Base-by-base conservation (phyloP, 2,888 invertebrate species). In the Halictus quadricinctus region DNA sequence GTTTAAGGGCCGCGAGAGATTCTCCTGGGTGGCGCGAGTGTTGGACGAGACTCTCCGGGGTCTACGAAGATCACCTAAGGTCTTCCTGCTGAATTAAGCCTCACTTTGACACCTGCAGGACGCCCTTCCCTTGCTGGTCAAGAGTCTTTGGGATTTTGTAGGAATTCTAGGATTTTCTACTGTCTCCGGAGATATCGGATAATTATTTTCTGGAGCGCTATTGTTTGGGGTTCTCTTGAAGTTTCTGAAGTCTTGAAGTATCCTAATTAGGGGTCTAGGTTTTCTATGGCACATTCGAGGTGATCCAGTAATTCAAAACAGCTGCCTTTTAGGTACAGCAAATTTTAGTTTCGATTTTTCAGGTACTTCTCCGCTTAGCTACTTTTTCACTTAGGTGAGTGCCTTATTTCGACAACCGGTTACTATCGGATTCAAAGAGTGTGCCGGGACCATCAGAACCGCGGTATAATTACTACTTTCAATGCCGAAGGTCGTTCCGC, bases 381-480 rank as follows among this genome's bases (percentile, higher is more conserved):
- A 29, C 29, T 29, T 29, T 29, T 29, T 29, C 29, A 29, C 29
- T 29, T 36, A 36, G 36, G 36, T 36, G 36, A 0, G 36, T 50
- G 50, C 18, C 50, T 50, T 50, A 8, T 54, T 54, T 54, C 50
- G 50, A 36, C 36, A 36, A 36, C 21, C 54, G 21, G 54, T 18
- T 29, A 8, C 64, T 6, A 15, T 15, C 8, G 8, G 8, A 29
- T 29, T 36, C 29, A 36, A 29, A 7, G 29, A 7, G 15, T 8
- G 29, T 29, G 41, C 4, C 5, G 21, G 10, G 10, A 69, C 10
- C 12, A 25, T 25, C 60, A 12, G 15, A 5, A 21, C 21, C 69
- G 36, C 69, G 41, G 4, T 21, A 36, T 69, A 69, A 69, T 69
- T 69, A 69, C 41, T 69, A 69, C 41, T 69, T 41, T 41, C 69